phyloP scores from a whole-genome alignment of 1,140 invertebrate species.

The Lordiphosa mommai region DNA sequence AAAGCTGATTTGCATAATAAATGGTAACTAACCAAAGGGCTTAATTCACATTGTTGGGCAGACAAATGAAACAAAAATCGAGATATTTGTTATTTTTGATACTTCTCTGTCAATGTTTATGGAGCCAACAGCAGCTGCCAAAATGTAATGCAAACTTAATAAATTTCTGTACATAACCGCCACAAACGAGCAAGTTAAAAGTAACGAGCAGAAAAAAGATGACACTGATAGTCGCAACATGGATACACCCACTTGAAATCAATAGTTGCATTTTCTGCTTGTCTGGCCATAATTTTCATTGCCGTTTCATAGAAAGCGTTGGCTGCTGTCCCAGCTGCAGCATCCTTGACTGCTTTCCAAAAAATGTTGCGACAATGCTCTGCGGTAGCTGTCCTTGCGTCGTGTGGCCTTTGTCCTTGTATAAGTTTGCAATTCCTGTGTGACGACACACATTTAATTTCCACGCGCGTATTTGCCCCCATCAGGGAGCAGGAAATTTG shows the following conservation, averaged over 20 bases:
- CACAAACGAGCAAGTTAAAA: conserved; percentile 21
- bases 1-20: too few relatives aligned
- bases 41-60: too few relatives aligned
- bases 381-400: neutral
- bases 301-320: conserved; percentile 17
- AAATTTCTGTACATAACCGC: conserved; percentile 22
- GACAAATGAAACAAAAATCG: too few relatives aligned
- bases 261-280: conserved; percentile 59
- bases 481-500: neutral
- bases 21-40: too few relatives aligned
- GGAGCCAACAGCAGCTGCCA: conserved; percentile 21
- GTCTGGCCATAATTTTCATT: conserved; percentile 50
- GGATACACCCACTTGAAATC: conserved; percentile 26
- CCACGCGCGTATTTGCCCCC: neutral
- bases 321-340: conserved; percentile 6
- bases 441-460: neutral
- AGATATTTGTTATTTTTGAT: too few relatives aligned
- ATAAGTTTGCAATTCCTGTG: conserved; percentile 6
- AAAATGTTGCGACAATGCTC: conserved; percentile 4
- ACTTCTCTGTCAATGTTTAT: conserved; percentile 4
- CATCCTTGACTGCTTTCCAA: conserved; percentile 7
- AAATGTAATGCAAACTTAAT: conserved; percentile 44
- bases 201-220: neutral
- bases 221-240: neutral
- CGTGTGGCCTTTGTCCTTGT: conserved; percentile 2